Evolutionary conservation across 2,797 vertebrate genomes (phyloP), one percentile per base, ranked within the genome.

Genomic region (Austrolebias charrua): DNA sequence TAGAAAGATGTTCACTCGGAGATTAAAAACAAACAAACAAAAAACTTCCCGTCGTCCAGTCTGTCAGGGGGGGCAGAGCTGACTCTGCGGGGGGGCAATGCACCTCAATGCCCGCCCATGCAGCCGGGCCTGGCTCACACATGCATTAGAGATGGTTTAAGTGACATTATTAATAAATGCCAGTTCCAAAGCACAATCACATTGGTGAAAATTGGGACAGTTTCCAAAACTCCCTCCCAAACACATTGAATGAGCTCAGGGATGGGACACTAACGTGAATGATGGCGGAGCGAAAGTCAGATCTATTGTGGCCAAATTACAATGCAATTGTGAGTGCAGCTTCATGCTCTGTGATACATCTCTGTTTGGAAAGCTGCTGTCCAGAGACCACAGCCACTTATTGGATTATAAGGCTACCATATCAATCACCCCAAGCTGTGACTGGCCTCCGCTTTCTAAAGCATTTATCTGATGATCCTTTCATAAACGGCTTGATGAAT

Each of bases 401-500:
- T 80, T 87, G 78, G 82, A 86, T 88, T 79, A 85, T 66, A 55
- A 53, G 56, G 71, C 76, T 78, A 82, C 88, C 81, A 59, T 78
- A 88, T 87, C 74, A 73, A 87, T 89, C 90, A 88, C 69, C 55
- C 47, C 11, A 2, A 66, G 60, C 75, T 69, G 71, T 66, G 78
- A 81, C 79, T 75, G 57, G 62, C 74, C 73, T 74, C 80, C 65
- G 78, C 83, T 87, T 85, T 82, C 76, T 64, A 69, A 79, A 82
- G 73, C 81, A 78, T 86, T 88, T 86, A 88, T 89, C 82, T 81
- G 74, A 83, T 88, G 79, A 86, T 80, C 73, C 73, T 66, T 75
- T 88, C 81, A 84, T 85, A 81, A 88, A 83, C 59, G 78, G 73
- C 56, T 74, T 81, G 81, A 89, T 89, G 81, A 87, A 88, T 86